phyloP scores from a whole-genome alignment of 2,797 vertebrate species.

The Acrossocheilus wenchowensis region DNA sequence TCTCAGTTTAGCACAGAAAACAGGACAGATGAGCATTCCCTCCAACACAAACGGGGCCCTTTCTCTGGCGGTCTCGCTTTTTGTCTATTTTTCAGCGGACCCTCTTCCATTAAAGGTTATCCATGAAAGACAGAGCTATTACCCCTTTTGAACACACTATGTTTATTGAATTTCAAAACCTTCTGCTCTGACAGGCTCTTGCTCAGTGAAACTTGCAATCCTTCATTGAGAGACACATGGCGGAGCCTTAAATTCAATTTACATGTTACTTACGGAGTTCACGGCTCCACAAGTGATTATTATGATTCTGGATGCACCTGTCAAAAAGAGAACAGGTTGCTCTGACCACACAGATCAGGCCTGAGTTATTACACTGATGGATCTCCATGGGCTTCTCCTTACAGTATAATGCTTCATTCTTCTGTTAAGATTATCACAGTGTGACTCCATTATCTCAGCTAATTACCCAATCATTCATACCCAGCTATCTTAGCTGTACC shows the following conservation, averaged over 20 bases:
- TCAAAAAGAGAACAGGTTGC: slow-evolving; percentile 42
- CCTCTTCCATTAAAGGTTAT: slow-evolving; percentile 13
- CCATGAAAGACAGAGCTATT: slow-evolving; percentile 20
- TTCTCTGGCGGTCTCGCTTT: not conserved
- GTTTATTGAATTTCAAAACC: slow-evolving; percentile 11
- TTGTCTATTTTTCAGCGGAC: slow-evolving; percentile 13
- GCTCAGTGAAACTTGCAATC: slow-evolving; percentile 9
- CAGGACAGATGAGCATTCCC: not conserved
- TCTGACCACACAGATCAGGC: slow-evolving; percentile 64
- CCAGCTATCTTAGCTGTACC: slow-evolving; percentile 62
- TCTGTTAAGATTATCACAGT: slow-evolving; percentile 69
- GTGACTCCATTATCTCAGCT: slow-evolving; percentile 73
- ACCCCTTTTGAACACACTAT: not conserved
- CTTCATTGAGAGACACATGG: not conserved
- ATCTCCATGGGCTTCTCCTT: slow-evolving; percentile 61
- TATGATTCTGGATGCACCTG: slow-evolving; percentile 18
- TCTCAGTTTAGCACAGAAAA: not conserved
- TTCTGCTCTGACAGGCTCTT: slow-evolving; percentile 9
- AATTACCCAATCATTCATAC: slow-evolving; percentile 75
- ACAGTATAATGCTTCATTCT: slow-evolving; percentile 69
- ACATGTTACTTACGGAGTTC: not conserved
- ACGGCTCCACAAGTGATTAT: not conserved
- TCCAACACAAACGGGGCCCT: not conserved
- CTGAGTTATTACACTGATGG: slow-evolving; percentile 66
- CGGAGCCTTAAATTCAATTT: not conserved